Base-by-base conservation (phyloP, 1,140 invertebrate species). In the Brachionus manjavacas region DNA sequence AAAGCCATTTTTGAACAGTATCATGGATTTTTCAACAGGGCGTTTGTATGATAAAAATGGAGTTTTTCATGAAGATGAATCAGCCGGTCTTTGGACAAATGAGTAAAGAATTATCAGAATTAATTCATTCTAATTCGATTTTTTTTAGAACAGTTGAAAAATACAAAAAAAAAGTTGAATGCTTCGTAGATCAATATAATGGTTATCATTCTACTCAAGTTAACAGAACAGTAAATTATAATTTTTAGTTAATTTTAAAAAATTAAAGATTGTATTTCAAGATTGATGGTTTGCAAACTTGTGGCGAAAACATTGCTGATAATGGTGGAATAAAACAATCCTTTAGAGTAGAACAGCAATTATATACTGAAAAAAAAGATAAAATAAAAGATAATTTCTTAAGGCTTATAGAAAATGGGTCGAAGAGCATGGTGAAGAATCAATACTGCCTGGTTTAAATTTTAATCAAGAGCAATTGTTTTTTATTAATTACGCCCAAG, bases 401-500 rank as follows among this genome's bases (percentile, higher is more conserved):
- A 83, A 90, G 88, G 92, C 92, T 9, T 91, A 91, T 87, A 85
- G 90, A 88, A 84, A 79, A 84, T 90, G 70, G 88, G 87, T 7
- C 80, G 85, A 35, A 81, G 14, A 41, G 4, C 23, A 81, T 46
- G 79, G 79, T 23, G 25, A 60, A 43, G 79, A 91, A 76, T 89
- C 90, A 35, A 89, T 89, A 23, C 88, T 94, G 14, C 93, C 93
- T 23, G 91, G 92, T 43, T 87, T 94, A 16, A 90, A 92, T 70
- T 91, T 92, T 41, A 91, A 91, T 9, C 90, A 91, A n/a, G 90
- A 91, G 72, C 93, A 94, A 87, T 88, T 94, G 31, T 94, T 94
- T 88, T 94, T 93, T 87, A 89, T 94, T 84, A 91, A 91, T 86
- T 93, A 92, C 87, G 93, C 92, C 78, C 93, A 93, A 91, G 92